phyloP scores from a whole-genome alignment of 1,140 invertebrate genomes.

The Sipha flava region DNA sequence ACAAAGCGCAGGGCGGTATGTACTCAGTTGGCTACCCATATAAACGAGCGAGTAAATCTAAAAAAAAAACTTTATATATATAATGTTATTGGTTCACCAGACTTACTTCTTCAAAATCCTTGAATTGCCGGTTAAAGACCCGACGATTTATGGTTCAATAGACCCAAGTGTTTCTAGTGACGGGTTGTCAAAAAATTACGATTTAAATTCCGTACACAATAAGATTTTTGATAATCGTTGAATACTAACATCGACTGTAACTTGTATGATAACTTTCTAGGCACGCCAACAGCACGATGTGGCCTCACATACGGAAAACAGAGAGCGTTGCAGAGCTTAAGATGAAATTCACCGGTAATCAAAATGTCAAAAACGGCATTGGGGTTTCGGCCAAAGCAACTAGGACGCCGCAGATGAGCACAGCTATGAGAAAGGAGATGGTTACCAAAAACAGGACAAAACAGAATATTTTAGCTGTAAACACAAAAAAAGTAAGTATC shows the following conservation, averaged over 20 bases:
- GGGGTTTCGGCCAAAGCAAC: constrained; percentile 3
- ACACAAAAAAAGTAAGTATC: background rate
- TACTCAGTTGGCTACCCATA: background rate
- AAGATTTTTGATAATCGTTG: background rate
- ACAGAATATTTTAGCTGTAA: background rate
- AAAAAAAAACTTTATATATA: background rate
- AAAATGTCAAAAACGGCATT: constrained; percentile 32
- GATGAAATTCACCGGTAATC: constrained; percentile 19
- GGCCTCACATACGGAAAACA: constrained; percentile 17
- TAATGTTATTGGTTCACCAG: background rate
- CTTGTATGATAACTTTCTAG: background rate
- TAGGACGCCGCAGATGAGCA: constrained; percentile 9
- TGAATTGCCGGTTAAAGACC: constrained; percentile 18
- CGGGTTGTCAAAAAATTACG: background rate
- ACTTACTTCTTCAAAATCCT: background rate
- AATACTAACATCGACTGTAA: background rate
- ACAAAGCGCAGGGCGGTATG: background rate
- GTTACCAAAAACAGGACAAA: background rate
- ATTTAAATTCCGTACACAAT: background rate
- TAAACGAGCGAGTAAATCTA: background rate
- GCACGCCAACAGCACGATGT: background rate
- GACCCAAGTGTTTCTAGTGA: background rate
- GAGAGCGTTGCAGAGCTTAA: constrained; percentile 13
- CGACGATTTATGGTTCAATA: constrained; percentile 8
- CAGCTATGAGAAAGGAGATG: background rate